A percentile compares a stretch with the other conserved stretches of the same genome.
These are phyloP conservation scores for Eonycteris spelaea DNA, from an alignment of 2,113 vertebrate species.

Conservation along the genomic window DNA sequence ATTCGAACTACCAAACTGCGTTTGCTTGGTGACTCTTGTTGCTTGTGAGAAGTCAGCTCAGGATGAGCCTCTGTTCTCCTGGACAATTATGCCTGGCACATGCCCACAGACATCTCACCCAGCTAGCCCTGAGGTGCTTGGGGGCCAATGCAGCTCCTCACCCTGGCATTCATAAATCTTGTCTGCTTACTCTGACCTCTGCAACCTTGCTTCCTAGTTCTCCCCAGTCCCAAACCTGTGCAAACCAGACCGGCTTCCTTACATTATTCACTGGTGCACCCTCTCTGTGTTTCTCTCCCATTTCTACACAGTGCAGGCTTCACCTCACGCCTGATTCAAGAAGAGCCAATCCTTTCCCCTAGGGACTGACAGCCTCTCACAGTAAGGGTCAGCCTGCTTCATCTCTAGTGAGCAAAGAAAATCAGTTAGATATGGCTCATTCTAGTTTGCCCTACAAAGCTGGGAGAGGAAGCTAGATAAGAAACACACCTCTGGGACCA, in stretches of 20 bases:
- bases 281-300: background rate
- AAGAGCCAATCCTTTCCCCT: background rate
- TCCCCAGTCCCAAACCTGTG: background rate
- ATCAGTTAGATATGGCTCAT: background rate
- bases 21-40: conserved; percentile 21
- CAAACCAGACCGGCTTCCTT: background rate
- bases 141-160: background rate
- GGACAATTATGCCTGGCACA: background rate
- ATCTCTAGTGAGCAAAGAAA: background rate
- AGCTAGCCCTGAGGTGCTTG: background rate
- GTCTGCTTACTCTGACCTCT: background rate
- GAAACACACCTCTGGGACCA: background rate
- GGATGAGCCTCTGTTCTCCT: conserved; percentile 7
- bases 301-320: background rate
- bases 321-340: background rate
- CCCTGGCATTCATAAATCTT: background rate
- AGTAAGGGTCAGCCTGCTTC: background rate
- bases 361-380: background rate
- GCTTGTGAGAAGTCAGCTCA: background rate
- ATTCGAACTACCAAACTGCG: conserved; percentile 12
- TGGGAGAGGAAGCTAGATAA: background rate
- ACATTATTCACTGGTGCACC: background rate
- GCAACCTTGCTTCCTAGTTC: background rate
- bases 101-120: fast-evolving
- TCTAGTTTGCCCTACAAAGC: background rate